phyloP scores from a whole-genome alignment of 2,888 invertebrate genomes.

The Lasius fuliginosus region DNA sequence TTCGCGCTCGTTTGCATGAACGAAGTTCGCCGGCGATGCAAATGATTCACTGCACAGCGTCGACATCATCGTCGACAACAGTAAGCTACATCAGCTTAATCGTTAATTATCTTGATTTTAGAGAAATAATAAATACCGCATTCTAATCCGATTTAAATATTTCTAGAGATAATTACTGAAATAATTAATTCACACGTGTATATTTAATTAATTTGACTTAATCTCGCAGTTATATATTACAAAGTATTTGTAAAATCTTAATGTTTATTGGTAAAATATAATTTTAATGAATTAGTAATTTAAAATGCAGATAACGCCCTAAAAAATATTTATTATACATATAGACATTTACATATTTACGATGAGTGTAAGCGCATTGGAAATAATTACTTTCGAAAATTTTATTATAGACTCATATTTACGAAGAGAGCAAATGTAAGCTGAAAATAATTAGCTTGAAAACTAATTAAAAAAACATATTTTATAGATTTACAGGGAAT shows the following conservation, averaged over 20 bases:
- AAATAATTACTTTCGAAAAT: not conserved
- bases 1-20: slow-evolving; percentile 16
- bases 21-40: slow-evolving; percentile 12
- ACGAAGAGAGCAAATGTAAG: not conserved
- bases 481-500: not conserved
- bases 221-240: not conserved
- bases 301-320: not conserved
- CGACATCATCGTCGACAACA: not conserved
- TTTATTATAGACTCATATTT: not conserved
- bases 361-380: not conserved
- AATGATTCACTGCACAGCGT: slow-evolving; percentile 3
- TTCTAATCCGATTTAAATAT: not conserved
- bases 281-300: slow-evolving; percentile 4
- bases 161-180: not conserved
- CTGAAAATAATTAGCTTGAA: not conserved
- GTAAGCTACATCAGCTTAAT: not conserved
- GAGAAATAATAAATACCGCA: not conserved
- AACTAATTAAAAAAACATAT: not conserved
- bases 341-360: slow-evolving; percentile 1
- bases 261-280: not conserved
- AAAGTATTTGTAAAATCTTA: not conserved
- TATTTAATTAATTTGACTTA: not conserved
- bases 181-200: not conserved
- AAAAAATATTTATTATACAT: not conserved
- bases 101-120: slow-evolving; percentile 3